These are phyloP conservation scores for Sarcophaga variegata DNA, from an alignment of 2,888 invertebrate genomes.

Conservation along the genomic window DNA sequence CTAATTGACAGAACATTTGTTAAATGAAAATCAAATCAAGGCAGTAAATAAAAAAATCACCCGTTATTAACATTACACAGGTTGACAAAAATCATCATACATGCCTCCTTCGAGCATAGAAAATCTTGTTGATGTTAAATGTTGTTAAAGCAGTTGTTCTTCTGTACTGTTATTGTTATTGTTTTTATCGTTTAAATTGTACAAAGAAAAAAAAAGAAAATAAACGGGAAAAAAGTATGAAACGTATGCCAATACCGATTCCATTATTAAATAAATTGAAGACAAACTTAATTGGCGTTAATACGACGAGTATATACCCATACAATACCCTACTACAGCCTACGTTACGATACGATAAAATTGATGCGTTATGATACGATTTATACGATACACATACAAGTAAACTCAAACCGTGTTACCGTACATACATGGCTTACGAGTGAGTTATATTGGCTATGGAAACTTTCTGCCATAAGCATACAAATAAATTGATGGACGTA, in stretches of 20 bases:
- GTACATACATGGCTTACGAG: too few relatives aligned
- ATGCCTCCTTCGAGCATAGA: constrained; percentile 51
- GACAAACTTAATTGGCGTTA: constrained; percentile 68
- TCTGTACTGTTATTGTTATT: neutral
- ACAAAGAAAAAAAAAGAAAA: neutral
- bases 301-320: constrained; percentile 33
- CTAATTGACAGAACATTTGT: too few relatives aligned
- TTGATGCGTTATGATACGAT: neutral
- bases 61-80: constrained; percentile 52
- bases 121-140: neutral
- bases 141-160: neutral
- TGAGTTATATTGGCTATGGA: neutral
- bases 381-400: too few relatives aligned
- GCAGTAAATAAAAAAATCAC: neutral
- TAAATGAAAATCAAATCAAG: too few relatives aligned
- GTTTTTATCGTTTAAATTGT: constrained; percentile 25
- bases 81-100: constrained; percentile 44
- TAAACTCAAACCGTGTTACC: too few relatives aligned
- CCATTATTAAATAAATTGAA: neutral
- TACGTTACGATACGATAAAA: neutral
- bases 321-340: constrained; percentile 1
- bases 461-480: neutral
- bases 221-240: neutral
- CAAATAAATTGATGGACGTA: constrained; percentile 29
- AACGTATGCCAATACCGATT: constrained; percentile 34